These are phyloP conservation scores for Leuciscus idus DNA, from an alignment of 2,113 vertebrate genomes.

Conservation along the genomic window DNA sequence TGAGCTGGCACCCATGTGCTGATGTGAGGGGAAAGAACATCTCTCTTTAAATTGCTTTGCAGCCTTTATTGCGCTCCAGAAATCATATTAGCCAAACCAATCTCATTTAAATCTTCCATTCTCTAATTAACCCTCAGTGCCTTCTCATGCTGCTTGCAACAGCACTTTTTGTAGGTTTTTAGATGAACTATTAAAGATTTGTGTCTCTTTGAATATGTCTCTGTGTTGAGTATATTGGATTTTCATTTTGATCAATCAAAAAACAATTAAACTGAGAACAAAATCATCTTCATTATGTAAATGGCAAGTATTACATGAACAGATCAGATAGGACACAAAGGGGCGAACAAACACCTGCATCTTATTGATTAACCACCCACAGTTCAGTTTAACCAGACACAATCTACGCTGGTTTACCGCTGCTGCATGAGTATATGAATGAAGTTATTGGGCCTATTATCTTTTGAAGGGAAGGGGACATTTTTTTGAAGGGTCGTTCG, in stretches of 20 bases:
- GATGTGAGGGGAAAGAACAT: constrained; percentile 62
- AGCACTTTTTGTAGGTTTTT: constrained; percentile 26
- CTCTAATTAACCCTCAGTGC: constrained; percentile 65
- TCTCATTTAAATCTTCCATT: constrained; percentile 70
- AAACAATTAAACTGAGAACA: constrained; percentile 3
- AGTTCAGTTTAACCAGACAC: neutral
- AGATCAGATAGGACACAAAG: constrained; percentile 3
- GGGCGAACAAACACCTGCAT: neutral
- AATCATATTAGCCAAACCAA: constrained; percentile 73
- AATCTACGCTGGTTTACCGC: neutral
- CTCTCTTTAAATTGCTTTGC: constrained; percentile 69
- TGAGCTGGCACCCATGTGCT: constrained; percentile 67
- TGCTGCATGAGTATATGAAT: neutral
- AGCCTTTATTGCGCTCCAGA: constrained; percentile 64
- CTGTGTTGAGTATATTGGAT: neutral
- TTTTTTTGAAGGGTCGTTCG: neutral
- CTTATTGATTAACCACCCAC: constrained; percentile 1
- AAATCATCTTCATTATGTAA: constrained; percentile 20
- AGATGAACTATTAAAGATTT: neutral
- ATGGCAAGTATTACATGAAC: neutral
- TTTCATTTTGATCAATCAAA: constrained; percentile 18
- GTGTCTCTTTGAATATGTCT: neutral
- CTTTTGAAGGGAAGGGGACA: neutral
- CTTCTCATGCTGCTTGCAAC: constrained; percentile 32
- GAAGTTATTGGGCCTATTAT: neutral